Conservation (phyloP, 2,797 vertebrate genomes). For the Hirundo rustica region DNA sequence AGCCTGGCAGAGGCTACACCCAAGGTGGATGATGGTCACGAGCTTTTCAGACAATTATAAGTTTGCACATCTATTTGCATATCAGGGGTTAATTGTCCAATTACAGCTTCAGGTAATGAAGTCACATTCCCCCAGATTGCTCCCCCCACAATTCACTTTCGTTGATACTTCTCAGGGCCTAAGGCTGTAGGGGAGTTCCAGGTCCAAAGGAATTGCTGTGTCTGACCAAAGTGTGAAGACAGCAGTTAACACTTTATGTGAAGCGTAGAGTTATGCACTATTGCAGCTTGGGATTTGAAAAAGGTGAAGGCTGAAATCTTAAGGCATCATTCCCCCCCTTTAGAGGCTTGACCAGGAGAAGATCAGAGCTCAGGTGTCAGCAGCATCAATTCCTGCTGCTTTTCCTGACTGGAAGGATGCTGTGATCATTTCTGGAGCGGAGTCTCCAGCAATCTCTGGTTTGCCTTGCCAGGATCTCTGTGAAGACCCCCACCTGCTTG, state of each 20-base stretch:
- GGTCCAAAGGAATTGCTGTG: not conserved
- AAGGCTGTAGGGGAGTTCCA: too few relatives aligned
- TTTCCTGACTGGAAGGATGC: not conserved
- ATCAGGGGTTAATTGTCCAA: not conserved
- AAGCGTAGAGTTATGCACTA: not conserved
- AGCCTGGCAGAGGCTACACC: not conserved
- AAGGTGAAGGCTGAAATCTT: not conserved
- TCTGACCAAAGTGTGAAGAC: not conserved
- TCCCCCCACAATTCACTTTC: not conserved
- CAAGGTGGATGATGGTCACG: rapidly evolving
- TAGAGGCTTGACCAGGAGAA: not conserved
- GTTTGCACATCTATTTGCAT: not conserved
- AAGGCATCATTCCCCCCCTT: not conserved
- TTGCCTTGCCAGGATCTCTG: conserved; percentile 81
- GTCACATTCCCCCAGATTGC: not conserved
- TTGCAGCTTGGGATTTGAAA: not conserved
- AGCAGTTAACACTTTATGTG: not conserved
- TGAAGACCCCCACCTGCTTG: conserved; percentile 83
- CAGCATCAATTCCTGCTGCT: not conserved
- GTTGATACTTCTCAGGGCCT: not conserved
- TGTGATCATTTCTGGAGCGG: not conserved
- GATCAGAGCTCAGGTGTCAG: not conserved
- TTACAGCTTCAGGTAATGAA: not conserved
- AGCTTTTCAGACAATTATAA: too few relatives aligned
- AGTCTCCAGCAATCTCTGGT: not conserved